phyloP scores from a whole-genome alignment of 1,140 invertebrate genomes.

The Tribolium castaneum region DNA sequence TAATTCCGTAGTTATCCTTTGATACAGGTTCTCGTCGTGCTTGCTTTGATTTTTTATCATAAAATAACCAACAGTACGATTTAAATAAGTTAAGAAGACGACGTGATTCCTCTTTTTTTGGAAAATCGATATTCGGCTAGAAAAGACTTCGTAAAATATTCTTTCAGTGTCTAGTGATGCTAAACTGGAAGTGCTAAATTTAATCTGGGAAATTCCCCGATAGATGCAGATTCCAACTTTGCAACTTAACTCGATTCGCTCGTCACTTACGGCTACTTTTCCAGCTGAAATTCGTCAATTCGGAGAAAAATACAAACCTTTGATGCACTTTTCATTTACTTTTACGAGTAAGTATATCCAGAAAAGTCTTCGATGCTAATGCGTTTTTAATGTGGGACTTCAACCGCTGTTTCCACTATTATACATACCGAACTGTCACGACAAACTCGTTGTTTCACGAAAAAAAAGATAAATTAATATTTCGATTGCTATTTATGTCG shows the following conservation, averaged over 20 bases:
- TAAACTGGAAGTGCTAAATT: not conserved
- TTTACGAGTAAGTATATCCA: not conserved
- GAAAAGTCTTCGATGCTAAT: conserved; percentile 20
- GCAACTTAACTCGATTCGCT: not conserved
- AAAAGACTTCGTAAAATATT: not conserved
- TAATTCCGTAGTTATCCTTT: conserved; percentile 31
- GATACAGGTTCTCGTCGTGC: not conserved
- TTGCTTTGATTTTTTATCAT: not conserved
- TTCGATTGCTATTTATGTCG: conserved; percentile 7
- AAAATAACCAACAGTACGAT: not conserved
- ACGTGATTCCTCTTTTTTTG: not conserved
- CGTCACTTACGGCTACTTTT: not conserved
- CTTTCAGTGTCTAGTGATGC: not conserved
- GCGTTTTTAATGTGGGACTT: conserved; percentile 30
- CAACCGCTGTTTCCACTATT: conserved; percentile 19
- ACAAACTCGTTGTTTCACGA: not conserved
- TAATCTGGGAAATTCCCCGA: not conserved
- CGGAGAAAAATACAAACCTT: not conserved
- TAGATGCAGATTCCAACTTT: not conserved
- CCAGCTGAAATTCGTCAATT: not conserved
- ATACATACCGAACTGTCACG: conserved; percentile 11
- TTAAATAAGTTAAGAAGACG: not conserved
- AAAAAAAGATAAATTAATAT: conserved; percentile 34
- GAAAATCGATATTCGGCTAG: not conserved
- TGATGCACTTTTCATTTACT: too few relatives aligned